Conservation (phyloP, 2,888 invertebrate species). For the Tricholauxania praeusta region DNA sequence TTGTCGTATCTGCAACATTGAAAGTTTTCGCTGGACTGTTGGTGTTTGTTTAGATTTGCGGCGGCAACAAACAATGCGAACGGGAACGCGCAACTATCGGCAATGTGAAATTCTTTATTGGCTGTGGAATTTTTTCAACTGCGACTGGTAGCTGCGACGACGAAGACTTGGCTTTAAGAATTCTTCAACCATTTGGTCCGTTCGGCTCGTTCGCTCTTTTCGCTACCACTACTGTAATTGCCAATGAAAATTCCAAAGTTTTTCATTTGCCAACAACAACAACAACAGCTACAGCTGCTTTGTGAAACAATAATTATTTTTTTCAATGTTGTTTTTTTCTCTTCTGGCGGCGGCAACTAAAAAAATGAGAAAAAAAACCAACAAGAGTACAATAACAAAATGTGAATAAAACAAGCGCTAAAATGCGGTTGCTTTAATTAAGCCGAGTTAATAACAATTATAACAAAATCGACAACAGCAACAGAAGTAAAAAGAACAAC, state of each 20-base stretch:
- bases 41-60: constrained; percentile 24
- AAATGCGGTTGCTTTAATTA: constrained; percentile 30
- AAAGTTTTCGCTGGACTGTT: not conserved
- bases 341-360: not conserved
- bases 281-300: constrained; percentile 1
- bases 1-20: not conserved
- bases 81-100: constrained; percentile 27
- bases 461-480: not conserved
- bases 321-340: not conserved
- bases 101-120: not conserved
- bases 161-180: constrained; percentile 21
- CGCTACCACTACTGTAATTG: constrained; percentile 41
- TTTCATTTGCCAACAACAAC: constrained; percentile 22
- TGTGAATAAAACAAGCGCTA: not conserved
- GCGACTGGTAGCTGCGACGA: not conserved
- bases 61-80: constrained; percentile 15
- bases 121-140: constrained; percentile 13
- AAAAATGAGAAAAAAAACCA: not conserved
- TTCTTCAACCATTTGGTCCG: constrained; percentile 40
- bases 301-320: constrained; percentile 12
- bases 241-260: constrained; percentile 46
- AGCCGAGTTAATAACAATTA: constrained; percentile 26
- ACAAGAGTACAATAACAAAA: constrained; percentile 9
- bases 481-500: constrained; percentile 9
- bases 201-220: constrained; percentile 43